Base-by-base conservation (phyloP, 2,888 invertebrate species). In the Aleiodes leptofemur region DNA sequence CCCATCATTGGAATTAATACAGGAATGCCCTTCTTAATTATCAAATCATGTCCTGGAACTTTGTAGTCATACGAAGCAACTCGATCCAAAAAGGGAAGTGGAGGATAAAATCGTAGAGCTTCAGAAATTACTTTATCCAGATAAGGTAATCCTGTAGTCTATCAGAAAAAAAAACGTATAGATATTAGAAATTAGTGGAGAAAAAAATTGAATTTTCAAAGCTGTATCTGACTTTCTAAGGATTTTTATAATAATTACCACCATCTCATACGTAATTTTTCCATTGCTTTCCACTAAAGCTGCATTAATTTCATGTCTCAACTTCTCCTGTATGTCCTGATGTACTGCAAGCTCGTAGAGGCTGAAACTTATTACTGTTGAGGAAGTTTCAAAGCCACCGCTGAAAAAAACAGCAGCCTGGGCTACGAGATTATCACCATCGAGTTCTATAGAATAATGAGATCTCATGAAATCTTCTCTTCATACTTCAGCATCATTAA, bases 91-190 rank as follows among this genome's bases (percentile, higher is more conserved):
- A 86, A 83, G 0, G 83, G 81, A 2, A 88, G 78, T 1, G 89
- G 85, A 11, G 91, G 90, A 76, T 88, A 90, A 74, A 87, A 85
- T 38, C 91, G 83, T 9, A 91, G 81, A 0, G 88, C 86, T 82
- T 91, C 91, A 51, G 86, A 73, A 48, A 87, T 7, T 0, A 86
- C 83, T 84, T 83, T 85, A 61, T 86, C 84, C n/a, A 87, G 77
- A 68, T 86, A 87, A 0, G 85, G 84, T 4, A 86, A 43, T 3
- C 66, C 76, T 76, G 75, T 81, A 16, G 77, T 70, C 84, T 83
- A 70, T 38, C 50, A 23, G 23, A 23, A 48, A 73, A 34, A 43
- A 56, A 48, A 34, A 4, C 34, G 6, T 68, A 14, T 1, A 51
- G 16, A 29, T 14, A 59, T 50, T 14, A 9, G 34, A 57, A 61